Base-by-base conservation (phyloP, 2,113 vertebrate species). In the Alethe castanea region DNA sequence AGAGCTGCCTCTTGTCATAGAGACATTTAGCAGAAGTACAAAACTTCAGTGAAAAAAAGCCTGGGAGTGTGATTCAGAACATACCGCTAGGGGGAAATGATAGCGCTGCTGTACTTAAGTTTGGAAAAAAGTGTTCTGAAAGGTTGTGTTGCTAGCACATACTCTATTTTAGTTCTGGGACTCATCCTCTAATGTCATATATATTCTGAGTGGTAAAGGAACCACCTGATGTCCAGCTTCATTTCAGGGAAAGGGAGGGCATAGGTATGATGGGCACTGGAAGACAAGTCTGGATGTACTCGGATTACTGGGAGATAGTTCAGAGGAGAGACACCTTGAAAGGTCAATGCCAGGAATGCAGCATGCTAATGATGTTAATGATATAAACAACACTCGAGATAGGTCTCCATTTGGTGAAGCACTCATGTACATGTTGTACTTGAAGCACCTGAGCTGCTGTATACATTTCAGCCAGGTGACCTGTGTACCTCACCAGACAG, bases 241-340 rank as follows among this genome's bases (percentile, higher is more conserved):
- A 95, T 95, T 97, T 97, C 95, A 94, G 92, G 84, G 89, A 91
- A 95, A 91, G 94, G 95, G 91, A 95, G 95, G 94, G 83, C 93
- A 88, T 94, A 94, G 85, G 93, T 96, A 88, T 93, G 85, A 94
- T 86, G 94, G 80, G 90, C 69, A 38, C 88, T 19, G 64, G 72
- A 60, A 87, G 78, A 91, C 92, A 66, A 93, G 77, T 93, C 93
- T 95, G 90, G 76, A 62, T 31, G 90, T 93, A 60, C 85, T 96
- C 90, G 5, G 47, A 92, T 96, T 96, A 94, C 97, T 70, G 69
- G 71, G 56, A 29, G 45, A 90, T 59, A 92, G 83, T 92, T 96
- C 93, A 92, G 64, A 86, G 56, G 62, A 92, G 79, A 92, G 74
- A 90, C 93, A 96, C 93, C 91, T 96, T 97, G 92, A 95, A 97